A percentile compares a stretch with the other conserved stretches of the same genome.
These are phyloP conservation scores for Clarias batrachus DNA, from an alignment of 2,113 vertebrate genomes.

Conservation along the genomic window DNA sequence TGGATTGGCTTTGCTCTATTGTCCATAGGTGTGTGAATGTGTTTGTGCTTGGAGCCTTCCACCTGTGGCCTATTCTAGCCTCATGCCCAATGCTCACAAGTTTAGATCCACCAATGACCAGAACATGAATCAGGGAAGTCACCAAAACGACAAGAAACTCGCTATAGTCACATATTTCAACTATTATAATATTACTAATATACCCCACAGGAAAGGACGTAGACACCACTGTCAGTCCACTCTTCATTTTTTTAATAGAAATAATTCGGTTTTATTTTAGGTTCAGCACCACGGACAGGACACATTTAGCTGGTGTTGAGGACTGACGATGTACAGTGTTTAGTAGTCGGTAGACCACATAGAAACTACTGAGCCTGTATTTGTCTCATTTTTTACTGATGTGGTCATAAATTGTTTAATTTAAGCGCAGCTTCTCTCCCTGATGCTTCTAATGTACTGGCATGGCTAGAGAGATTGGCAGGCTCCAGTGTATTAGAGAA, in stretches of 20 bases:
- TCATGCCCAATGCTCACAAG: background rate
- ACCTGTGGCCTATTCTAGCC: background rate
- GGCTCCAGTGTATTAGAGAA: slow-evolving; percentile 22
- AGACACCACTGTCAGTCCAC: no score
- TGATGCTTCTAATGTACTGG: slow-evolving; percentile 5
- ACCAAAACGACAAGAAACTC: background rate
- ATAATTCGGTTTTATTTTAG: background rate
- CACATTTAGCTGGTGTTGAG: background rate
- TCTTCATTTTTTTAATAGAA: background rate
- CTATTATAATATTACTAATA: background rate
- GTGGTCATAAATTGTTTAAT: slow-evolving; percentile 17
- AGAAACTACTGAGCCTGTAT: background rate
- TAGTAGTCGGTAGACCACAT: background rate
- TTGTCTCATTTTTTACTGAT: background rate
- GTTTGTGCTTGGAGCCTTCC: background rate
- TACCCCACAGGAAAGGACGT: background rate
- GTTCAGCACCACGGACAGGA: slow-evolving; percentile 60
- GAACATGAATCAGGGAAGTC: background rate
- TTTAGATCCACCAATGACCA: background rate
- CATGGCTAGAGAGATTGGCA: background rate
- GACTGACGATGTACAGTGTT: no score
- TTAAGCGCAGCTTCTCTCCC: background rate
- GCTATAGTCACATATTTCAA: background rate
- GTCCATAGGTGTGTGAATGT: background rate
- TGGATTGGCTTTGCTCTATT: background rate